Percentiles rank a stretch among this genome's conserved stretches.
These are phyloP conservation scores for Temnothorax curvispinosus DNA, from an alignment of 1,140 invertebrate species.

Conservation along the genomic window DNA sequence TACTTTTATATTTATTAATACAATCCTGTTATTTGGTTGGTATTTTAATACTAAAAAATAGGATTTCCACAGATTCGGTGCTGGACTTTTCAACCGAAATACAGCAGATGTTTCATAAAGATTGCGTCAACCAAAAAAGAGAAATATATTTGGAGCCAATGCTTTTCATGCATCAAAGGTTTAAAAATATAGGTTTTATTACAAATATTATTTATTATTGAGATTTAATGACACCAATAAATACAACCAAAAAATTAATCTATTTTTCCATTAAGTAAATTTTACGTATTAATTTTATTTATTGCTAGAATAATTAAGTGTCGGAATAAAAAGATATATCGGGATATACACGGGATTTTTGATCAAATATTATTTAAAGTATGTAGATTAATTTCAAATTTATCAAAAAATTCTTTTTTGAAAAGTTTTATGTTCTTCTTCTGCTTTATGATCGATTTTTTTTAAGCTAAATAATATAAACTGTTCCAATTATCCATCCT, in stretches of 20 bases:
- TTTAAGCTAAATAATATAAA: neutral
- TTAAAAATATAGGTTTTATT: neutral
- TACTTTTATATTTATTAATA: slow-evolving; percentile 59
- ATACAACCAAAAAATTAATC: neutral
- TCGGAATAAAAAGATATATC: neutral
- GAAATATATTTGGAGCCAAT: neutral
- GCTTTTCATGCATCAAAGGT: neutral
- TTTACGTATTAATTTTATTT: neutral
- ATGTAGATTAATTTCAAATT: neutral
- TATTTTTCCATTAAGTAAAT: neutral
- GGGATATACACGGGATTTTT: neutral
- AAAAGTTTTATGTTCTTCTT: neutral
- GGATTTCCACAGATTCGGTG: neutral
- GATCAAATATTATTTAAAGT: neutral
- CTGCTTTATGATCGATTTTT: neutral
- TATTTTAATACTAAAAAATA: slow-evolving; percentile 49
- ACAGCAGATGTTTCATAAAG: slow-evolving; percentile 18
- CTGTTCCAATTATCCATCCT: neutral
- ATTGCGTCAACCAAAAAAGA: neutral
- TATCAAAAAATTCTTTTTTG: neutral
- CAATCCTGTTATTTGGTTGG: slow-evolving; percentile 24
- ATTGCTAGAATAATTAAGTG: neutral
- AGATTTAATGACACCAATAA: neutral
- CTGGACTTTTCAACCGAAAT: slow-evolving; percentile 17
- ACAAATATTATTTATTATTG: neutral